Evolutionary conservation across 2,888 invertebrate species (phyloP), one percentile per base, ranked within the genome.

Genomic region (Pyrrhia umbra): DNA sequence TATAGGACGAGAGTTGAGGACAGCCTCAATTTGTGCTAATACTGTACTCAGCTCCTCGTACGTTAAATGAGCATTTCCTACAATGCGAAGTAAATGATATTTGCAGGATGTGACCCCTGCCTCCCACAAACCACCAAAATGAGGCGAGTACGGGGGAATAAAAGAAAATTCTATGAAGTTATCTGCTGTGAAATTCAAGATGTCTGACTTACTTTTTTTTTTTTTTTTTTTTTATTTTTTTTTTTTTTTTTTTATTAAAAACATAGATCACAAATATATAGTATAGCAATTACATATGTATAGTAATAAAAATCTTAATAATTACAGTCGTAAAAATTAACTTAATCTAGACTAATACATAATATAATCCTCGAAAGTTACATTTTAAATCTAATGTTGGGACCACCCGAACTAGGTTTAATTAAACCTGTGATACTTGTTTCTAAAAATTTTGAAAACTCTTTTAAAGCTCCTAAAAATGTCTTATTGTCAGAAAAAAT

Each of bases 91-190:
- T 16, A 56, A 27, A 3, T 47, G 47, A 8, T 56, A 25, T 13
- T 56, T 56, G 21, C 40, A 25, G n/a, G 37, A 27, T 6, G 10
- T 34, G 34, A 34, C 34, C 13, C 34, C 34, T 34, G 34, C 34
- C 34, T 34, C 34, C 34, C 57, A 57, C 3, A 57, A 47, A 8
- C 57, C 57, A 2, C 57, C 57, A 42, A 57, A 57, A 42, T 57
- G 57, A 20, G 57, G 57, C n/a, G 20, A 6, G 20, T 57, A 57
- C 30, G 57, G 21, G 2, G 57, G 57, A 4, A 40, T 40, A 27
- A 57, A 57, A 2, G 10, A 8, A 9, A 55, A 55, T 4, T 15
- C 6, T 2, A 55, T 46, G 0, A 21, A 6, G 9, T 55, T 10
- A 15, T 37, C 16, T 21, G 18, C n/a, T 1, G 23, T 13, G 21